phyloP scores from a whole-genome alignment of 2,888 invertebrate genomes.

The Polyommatus icarus region DNA sequence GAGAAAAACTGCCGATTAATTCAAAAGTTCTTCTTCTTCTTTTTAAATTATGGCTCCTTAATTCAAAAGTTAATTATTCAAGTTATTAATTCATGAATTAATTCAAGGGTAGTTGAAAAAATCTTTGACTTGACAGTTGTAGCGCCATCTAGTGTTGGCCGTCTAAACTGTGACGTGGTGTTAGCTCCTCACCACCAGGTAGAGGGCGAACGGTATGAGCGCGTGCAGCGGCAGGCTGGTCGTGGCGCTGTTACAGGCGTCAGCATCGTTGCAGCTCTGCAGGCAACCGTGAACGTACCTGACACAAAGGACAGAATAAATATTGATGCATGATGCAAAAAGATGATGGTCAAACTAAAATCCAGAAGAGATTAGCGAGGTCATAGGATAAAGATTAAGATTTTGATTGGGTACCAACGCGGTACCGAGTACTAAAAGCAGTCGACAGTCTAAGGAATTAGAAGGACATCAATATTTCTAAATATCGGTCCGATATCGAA shows the following conservation, averaged over 20 bases:
- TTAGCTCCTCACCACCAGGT: constrained; percentile 51
- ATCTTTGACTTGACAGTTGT: background rate
- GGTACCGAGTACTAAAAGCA: no score
- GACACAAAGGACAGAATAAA: constrained; percentile 42
- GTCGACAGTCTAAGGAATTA: no score
- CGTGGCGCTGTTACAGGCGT: constrained; percentile 87
- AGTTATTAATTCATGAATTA: no score
- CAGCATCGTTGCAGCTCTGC: constrained; percentile 95
- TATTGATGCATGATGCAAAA: background rate
- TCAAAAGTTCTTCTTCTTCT: no score
- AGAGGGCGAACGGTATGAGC: constrained; percentile 36
- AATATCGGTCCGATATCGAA: no score
- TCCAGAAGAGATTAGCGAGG: no score
- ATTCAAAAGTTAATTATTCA: no score
- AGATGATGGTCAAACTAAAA: background rate
- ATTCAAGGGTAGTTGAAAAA: background rate
- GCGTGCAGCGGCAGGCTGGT: constrained; percentile 5
- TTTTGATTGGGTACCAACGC: no score
- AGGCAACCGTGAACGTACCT: constrained; percentile 95
- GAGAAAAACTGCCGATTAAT: background rate
- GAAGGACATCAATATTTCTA: no score
- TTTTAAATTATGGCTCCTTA: no score
- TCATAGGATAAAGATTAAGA: no score
- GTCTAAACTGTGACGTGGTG: constrained; percentile 36
- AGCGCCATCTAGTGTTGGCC: constrained; percentile 4